phyloP scores from a whole-genome alignment of 2,113 vertebrate species.

The Recurvirostra avosetta region DNA sequence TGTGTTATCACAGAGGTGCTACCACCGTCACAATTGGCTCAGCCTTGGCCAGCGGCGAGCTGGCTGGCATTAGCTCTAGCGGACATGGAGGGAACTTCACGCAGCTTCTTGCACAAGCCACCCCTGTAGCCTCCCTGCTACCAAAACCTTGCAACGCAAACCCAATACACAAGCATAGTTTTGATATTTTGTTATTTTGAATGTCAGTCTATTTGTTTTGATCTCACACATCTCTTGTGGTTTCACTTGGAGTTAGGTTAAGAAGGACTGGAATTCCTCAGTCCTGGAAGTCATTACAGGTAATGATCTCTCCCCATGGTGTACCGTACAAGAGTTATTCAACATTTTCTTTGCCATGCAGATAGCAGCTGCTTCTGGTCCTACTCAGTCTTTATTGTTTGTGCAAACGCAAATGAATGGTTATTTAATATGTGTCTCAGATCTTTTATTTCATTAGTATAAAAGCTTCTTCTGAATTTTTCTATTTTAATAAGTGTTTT shows the following conservation, averaged over 20 bases:
- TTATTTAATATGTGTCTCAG: background rate
- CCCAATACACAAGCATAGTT: background rate
- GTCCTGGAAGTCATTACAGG: background rate
- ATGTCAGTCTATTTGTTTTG: background rate
- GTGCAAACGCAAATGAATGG: background rate
- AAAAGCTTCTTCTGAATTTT: background rate
- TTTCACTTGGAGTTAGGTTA: background rate
- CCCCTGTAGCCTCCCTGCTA: fast-evolving
- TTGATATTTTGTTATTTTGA: background rate
- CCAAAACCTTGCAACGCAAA: background rate
- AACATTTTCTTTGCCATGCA: background rate
- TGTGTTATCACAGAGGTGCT: background rate
- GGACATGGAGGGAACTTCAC: no score
- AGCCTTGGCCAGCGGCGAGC: background rate
- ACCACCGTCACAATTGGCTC: fast-evolving
- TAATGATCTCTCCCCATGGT: background rate
- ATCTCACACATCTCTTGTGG: background rate
- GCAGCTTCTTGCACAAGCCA: background rate
- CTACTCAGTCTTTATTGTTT: background rate
- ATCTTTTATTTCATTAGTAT: background rate
- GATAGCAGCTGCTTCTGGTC: background rate
- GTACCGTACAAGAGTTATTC: background rate
- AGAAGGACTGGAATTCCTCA: background rate
- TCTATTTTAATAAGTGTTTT: background rate
- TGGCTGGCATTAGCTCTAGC: background rate